These are phyloP conservation scores for Cephalopholis sonnerati DNA, from an alignment of 2,113 vertebrate species.

Conservation along the genomic window DNA sequence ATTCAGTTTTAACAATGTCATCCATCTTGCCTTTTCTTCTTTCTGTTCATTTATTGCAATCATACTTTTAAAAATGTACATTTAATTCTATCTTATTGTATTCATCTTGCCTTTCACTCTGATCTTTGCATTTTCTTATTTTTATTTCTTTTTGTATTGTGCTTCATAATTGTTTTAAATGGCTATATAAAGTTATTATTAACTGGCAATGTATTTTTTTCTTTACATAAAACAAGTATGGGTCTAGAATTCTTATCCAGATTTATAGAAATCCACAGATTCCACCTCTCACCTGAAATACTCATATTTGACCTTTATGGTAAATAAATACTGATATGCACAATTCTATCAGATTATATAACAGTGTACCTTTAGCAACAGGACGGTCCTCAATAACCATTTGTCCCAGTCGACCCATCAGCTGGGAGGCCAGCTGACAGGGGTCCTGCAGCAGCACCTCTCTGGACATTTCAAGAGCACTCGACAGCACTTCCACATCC, in stretches of 20 bases:
- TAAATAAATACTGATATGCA: neutral
- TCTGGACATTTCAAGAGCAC: conserved; percentile 78
- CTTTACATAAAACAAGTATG: too few relatives aligned
- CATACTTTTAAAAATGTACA: too few relatives aligned
- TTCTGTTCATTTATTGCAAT: too few relatives aligned
- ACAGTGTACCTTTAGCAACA: conserved; percentile 77
- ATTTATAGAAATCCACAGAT: neutral
- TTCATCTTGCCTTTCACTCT: too few relatives aligned
- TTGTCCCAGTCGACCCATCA: conserved; percentile 77
- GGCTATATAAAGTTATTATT: neutral
- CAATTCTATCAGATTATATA: neutral
- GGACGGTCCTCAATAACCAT: conserved; percentile 78
- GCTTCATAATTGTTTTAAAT: neutral
- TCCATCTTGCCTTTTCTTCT: too few relatives aligned
- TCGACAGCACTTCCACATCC: conserved; percentile 75
- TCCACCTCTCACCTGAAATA: neutral
- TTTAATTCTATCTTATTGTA: too few relatives aligned
- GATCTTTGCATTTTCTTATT: too few relatives aligned
- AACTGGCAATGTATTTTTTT: too few relatives aligned
- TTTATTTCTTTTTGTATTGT: neutral
- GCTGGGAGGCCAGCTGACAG: conserved; percentile 83
- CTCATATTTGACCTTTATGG: neutral
- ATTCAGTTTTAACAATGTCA: too few relatives aligned
- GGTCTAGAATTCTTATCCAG: neutral
- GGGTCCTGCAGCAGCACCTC: conserved; percentile 76